Percentiles rank a stretch among this genome's conserved stretches.
phyloP scores from a whole-genome alignment of 2,113 vertebrate genomes.

The Puntigrus tetrazona region DNA sequence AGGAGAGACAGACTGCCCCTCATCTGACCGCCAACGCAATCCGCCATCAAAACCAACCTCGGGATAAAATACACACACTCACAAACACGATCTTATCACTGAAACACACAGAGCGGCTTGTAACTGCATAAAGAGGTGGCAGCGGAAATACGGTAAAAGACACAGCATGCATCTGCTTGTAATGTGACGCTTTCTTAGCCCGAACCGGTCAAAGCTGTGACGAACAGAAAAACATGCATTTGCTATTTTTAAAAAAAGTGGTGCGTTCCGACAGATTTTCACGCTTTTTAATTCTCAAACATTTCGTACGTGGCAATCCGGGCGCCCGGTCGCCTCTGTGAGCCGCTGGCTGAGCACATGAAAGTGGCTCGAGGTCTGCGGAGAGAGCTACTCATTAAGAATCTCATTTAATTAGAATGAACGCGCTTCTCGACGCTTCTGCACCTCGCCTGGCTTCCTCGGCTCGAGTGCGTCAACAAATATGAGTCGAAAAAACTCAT shows the following conservation, averaged over 20 bases:
- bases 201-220: not conserved
- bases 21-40: conserved; percentile 60
- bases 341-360: conserved; percentile 32
- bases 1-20: conserved; percentile 50
- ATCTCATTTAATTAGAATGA: conserved; percentile 51
- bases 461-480: not conserved
- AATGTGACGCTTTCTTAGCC: not conserved
- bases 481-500: not conserved
- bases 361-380: conserved; percentile 35
- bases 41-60: conserved; percentile 41
- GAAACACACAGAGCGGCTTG: not conserved
- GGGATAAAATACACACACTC: not conserved
- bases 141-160: not conserved
- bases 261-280: not conserved
- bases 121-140: no score
- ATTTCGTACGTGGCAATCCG: not conserved
- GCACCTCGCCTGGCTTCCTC: not conserved
- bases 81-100: not conserved
- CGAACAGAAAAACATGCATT: not conserved
- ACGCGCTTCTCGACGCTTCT: not conserved
- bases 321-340: conserved; percentile 14
- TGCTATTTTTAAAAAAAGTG: not conserved
- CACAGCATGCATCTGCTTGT: not conserved
- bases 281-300: not conserved
- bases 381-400: conserved; percentile 46